phyloP scores from a whole-genome alignment of 2,797 vertebrate species.

The Phoebastria nigripes region DNA sequence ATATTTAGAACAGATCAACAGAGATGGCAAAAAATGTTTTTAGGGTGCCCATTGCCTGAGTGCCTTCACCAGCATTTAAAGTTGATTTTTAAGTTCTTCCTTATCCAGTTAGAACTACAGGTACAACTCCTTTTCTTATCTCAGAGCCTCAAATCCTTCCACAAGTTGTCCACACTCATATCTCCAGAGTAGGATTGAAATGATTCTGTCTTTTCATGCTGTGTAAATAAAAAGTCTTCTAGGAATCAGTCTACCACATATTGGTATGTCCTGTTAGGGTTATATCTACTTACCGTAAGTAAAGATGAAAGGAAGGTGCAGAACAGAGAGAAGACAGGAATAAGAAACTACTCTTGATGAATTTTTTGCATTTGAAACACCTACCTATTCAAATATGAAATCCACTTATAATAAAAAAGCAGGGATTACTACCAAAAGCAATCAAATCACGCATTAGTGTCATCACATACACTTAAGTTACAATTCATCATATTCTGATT shows the following conservation, averaged over 20 bases:
- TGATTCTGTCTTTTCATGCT: neutral
- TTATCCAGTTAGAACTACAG: neutral
- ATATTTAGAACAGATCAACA: neutral
- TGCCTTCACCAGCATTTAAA: neutral
- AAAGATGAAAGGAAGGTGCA: neutral
- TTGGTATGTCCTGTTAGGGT: neutral
- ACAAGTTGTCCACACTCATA: neutral
- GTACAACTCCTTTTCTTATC: neutral
- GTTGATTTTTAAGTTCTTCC: neutral
- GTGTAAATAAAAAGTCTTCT: neutral
- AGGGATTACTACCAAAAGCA: neutral
- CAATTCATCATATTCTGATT: neutral
- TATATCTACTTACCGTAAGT: neutral
- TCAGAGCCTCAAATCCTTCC: neutral
- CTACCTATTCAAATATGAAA: neutral
- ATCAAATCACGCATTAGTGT: neutral
- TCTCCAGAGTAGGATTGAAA: neutral
- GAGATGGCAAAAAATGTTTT: neutral
- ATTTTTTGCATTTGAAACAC: neutral
- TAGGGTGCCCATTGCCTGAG: neutral
- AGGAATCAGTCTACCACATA: neutral
- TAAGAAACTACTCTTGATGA: neutral
- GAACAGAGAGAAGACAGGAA: neutral
- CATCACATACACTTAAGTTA: neutral
- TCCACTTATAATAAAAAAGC: neutral